Evolutionary conservation across 53 echinoderm and acorn worm species (phyloP), one percentile per base, ranked within the genome.

Genomic region (Echinometra lucunter): DNA sequence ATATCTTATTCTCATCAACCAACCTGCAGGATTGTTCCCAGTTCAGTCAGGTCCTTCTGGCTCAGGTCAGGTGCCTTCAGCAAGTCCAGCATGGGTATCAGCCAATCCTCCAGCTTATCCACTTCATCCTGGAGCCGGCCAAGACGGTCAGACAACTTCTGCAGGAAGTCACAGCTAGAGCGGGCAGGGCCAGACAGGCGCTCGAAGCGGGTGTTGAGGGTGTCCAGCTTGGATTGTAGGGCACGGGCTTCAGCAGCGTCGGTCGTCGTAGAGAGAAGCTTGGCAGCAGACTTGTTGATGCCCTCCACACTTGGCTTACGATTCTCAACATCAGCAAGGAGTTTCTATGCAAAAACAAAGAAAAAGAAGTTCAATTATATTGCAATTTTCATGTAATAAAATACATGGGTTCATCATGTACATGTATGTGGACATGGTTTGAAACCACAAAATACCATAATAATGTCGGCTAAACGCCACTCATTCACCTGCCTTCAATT

Each of bases 81-180:
- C 37, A 94, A 53, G 35, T 98, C 97, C 96, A 99, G 94, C 0
- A 96, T 89, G 18, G 99, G 99, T 34, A 99, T 95, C 37, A 99
- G 92, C 99, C 99, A 99, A 89, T 99, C 99, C 90, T 99, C 99
- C 57, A 99, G 95, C 38, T 66, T 93, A 55, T 99, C 97, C 35
- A 98, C 97, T 88, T 99, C 99, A 35, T 97, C 98, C 92, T 97
- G 96, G 32, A 99, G 89, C 19, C 96, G 93, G 28, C 95, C 90
- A 53, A 99, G 94, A 83, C 95, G 63, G 95, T 99, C 98, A 25
- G 91, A 96, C 75, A 99, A 91, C 44, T 89, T 88, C 96, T 98
- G 99, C 19, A 98, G 92, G 94, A 96, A 96, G 47, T 96, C 95
- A 47, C 97, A 95, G 94, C 96, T 95, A 17, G 98, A 96, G 27